These are phyloP conservation scores for Luscinia luscinia DNA, from an alignment of 2,797 vertebrate genomes.

Conservation along the genomic window DNA sequence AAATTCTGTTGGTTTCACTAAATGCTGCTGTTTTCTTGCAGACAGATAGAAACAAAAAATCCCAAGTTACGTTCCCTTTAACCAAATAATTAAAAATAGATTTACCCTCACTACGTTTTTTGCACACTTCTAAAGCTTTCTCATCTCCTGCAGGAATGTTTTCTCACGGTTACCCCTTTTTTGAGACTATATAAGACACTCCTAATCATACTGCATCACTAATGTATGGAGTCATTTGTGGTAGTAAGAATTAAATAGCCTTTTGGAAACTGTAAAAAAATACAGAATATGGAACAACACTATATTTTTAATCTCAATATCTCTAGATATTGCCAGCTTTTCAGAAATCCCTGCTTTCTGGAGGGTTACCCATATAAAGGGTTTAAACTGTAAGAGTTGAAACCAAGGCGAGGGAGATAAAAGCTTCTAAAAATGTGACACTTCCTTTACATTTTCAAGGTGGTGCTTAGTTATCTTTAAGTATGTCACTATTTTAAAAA, in stretches of 20 bases:
- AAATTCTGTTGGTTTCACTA: not conserved
- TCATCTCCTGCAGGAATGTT: rapidly evolving
- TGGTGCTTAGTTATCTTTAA: not conserved
- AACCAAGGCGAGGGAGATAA: rapidly evolving
- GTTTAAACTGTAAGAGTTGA: not conserved
- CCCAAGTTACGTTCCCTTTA: not conserved
- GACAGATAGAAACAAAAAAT: not conserved
- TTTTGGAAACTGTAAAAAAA: not conserved
- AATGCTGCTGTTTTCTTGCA: not conserved
- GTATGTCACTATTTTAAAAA: not conserved
- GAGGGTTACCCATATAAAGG: not conserved
- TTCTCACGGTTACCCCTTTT: not conserved
- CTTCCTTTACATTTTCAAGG: not conserved
- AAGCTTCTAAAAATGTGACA: not conserved
- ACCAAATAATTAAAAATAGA: not conserved
- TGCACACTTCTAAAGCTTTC: not conserved
- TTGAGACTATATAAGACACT: not conserved
- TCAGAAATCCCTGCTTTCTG: not conserved
- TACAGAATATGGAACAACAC: rapidly evolving
- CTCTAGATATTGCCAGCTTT: not conserved
- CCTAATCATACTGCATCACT: too few relatives aligned
- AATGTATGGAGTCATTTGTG: not conserved
- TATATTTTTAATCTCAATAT: not conserved
- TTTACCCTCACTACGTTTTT: not conserved
- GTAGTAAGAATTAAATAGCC: not conserved